These are phyloP conservation scores for Parauchenoglanis ngamensis DNA, from an alignment of 2,797 vertebrate genomes.

Conservation along the genomic window DNA sequence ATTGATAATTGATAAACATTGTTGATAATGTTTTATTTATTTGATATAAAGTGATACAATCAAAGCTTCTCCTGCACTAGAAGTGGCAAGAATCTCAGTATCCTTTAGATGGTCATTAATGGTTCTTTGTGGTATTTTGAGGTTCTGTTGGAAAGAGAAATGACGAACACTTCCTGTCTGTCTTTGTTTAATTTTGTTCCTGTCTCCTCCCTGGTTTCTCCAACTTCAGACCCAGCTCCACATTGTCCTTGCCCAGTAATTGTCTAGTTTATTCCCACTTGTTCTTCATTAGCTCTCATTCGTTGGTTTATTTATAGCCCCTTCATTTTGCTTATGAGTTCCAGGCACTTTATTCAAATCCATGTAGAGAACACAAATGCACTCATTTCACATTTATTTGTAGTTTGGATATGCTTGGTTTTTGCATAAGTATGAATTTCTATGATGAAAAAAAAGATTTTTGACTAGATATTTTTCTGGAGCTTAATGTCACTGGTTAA, in stretches of 20 bases:
- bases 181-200: slow-evolving; percentile 21
- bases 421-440: neutral
- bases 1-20: neutral
- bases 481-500: neutral
- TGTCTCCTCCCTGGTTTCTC: slow-evolving; percentile 25
- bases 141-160: slow-evolving; percentile 1
- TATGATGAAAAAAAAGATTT: neutral
- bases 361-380: neutral
- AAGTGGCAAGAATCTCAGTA: neutral
- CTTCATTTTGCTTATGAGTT: neutral
- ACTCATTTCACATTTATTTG: neutral
- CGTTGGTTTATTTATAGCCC: neutral
- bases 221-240: slow-evolving; percentile 4
- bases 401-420: neutral
- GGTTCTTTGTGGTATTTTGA: slow-evolving; percentile 1
- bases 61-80: neutral
- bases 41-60: neutral
- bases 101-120: neutral
- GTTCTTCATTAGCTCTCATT: slow-evolving; percentile 18
- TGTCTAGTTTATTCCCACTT: slow-evolving; percentile 24
- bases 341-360: slow-evolving; percentile 3
- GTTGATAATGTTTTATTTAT: neutral
- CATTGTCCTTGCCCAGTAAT: slow-evolving; percentile 4
- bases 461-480: neutral
- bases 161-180: slow-evolving; percentile 3